Conservation (phyloP, 1,140 invertebrate species). For the Ceratina calcarata region DNA sequence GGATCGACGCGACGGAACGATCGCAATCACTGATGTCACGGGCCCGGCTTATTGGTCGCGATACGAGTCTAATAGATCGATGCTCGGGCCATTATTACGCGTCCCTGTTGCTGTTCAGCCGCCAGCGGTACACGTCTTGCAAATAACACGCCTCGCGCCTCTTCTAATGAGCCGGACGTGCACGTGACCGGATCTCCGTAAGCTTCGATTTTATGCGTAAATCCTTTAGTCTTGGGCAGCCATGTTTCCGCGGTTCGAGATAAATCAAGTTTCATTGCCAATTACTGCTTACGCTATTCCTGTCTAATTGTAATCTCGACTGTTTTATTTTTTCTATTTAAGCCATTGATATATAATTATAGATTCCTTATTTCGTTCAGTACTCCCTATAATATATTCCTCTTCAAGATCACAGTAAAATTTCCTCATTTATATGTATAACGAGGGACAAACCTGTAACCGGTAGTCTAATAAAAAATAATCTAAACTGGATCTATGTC, state of each 20-base stretch:
- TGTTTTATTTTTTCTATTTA: too few relatives aligned
- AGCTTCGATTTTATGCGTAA: conserved; percentile 41
- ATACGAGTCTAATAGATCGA: conserved; percentile 64
- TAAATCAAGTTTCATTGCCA: too few relatives aligned
- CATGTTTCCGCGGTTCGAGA: conserved; percentile 27
- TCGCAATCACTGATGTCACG: conserved; percentile 69
- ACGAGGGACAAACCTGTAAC: too few relatives aligned
- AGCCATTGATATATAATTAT: too few relatives aligned
- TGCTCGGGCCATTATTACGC: conserved; percentile 59
- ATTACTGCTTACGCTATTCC: too few relatives aligned
- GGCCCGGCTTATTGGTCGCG: conserved; percentile 57
- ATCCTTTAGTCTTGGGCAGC: background rate
- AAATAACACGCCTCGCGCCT: conserved; percentile 57
- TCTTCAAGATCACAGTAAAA: too few relatives aligned
- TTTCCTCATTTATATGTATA: too few relatives aligned
- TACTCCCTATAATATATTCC: too few relatives aligned
- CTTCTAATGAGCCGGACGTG: conserved; percentile 58
- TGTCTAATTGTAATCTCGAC: too few relatives aligned
- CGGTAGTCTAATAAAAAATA: too few relatives aligned
- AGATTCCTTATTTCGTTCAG: too few relatives aligned
- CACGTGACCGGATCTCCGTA: conserved; percentile 65
- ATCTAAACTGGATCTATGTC: too few relatives aligned
- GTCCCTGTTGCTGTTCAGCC: background rate
- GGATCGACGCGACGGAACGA: conserved; percentile 42
- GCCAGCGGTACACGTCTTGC: conserved; percentile 31